These are phyloP conservation scores for Ceratina australensis DNA, from an alignment of 1,140 invertebrate genomes.

Conservation along the genomic window DNA sequence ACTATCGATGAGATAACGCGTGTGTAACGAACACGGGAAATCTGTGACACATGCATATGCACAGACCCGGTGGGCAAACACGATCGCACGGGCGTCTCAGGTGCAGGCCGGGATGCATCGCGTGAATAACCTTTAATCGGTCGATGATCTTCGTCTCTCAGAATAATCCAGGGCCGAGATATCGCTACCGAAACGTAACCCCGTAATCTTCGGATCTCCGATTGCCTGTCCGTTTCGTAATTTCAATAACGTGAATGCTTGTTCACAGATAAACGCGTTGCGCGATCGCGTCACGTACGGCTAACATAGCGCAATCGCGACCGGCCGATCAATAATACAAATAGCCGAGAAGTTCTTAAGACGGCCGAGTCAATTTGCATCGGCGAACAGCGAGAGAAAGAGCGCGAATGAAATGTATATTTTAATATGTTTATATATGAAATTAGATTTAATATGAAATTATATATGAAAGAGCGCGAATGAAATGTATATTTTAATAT, in stretches of 20 bases:
- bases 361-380: too few species aligned
- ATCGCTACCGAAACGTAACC: neutral
- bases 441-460: too few species aligned
- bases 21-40: too few species aligned
- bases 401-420: too few species aligned
- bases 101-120: neutral
- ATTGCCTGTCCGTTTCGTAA: conserved; percentile 30
- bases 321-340: conserved; percentile 1
- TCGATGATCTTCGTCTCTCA: conserved; percentile 24
- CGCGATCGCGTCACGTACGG: conserved; percentile 25
- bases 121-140: conserved; percentile 59
- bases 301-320: conserved; percentile 3
- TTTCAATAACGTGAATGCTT: conserved; percentile 21
- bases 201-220: neutral
- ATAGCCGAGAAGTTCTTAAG: too few species aligned
- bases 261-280: conserved; percentile 1
- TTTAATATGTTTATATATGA: too few species aligned
- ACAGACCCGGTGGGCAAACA: too few species aligned
- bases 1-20: neutral
- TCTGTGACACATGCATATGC: too few species aligned
- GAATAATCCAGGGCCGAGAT: neutral
- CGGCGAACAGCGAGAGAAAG: too few species aligned
- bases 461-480: too few species aligned
- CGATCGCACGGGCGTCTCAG: too few species aligned
- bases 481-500: too few species aligned